Conservation (phyloP, 1,140 invertebrate species). For the Brachionus koreanus region DNA sequence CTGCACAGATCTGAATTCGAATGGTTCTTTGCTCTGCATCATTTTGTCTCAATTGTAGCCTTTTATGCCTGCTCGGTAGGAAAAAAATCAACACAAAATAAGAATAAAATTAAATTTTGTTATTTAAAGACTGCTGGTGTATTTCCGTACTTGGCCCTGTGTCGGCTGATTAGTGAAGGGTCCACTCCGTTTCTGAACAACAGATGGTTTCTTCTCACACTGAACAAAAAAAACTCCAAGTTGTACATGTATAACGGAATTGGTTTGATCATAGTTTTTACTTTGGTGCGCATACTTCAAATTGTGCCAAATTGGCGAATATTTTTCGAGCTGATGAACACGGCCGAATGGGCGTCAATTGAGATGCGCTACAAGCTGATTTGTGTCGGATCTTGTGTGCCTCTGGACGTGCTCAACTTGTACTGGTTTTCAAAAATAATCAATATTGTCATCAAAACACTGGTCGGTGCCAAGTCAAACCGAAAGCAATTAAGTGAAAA, state of each 20-base stretch:
- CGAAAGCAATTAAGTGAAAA: neutral
- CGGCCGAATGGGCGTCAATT: slow-evolving; percentile 4
- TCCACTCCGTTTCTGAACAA: slow-evolving; percentile 25
- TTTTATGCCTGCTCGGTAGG: slow-evolving; percentile 29
- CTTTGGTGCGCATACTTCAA: slow-evolving; percentile 19
- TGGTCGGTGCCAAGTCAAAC: neutral
- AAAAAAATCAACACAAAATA: neutral
- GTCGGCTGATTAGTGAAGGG: slow-evolving; percentile 7
- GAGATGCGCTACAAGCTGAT: slow-evolving; percentile 18
- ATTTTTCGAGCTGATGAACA: slow-evolving; percentile 19
- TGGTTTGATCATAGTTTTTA: neutral
- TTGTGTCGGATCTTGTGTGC: slow-evolving; percentile 18
- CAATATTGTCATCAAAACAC: neutral
- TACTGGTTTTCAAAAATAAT: slow-evolving; percentile 39
- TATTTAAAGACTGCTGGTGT: slow-evolving; percentile 28
- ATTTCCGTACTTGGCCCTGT: slow-evolving; percentile 34
- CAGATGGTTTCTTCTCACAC: slow-evolving; percentile 15
- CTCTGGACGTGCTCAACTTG: slow-evolving; percentile 13
- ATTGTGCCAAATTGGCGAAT: slow-evolving; percentile 35
- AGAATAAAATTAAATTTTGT: neutral
- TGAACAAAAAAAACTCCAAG: slow-evolving; percentile 23
- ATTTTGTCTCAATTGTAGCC: slow-evolving; percentile 37
- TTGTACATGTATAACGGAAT: slow-evolving; percentile 26
- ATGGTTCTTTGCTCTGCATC: slow-evolving; percentile 30
- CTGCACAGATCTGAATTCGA: slow-evolving; percentile 30